Evolutionary conservation across 2,797 vertebrate species (phyloP).

Genomic region (Urocyon cinereoargenteus): DNA sequence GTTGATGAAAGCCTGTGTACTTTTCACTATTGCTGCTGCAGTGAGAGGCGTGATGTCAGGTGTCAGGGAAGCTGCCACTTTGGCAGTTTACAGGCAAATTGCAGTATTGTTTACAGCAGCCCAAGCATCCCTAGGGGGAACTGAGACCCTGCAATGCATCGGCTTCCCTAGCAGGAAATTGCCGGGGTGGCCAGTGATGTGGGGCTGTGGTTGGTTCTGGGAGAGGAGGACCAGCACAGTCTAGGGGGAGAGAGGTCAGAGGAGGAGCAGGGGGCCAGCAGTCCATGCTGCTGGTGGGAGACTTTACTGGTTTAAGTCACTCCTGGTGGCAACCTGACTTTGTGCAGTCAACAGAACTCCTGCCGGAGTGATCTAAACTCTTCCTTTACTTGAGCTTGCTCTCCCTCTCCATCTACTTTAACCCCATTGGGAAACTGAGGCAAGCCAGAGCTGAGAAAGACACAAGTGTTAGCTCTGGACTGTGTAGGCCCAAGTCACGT

Average conservation of each 20-base stretch:
- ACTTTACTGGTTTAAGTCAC: neutral
- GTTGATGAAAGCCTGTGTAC: neutral
- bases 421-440: neutral
- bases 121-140: neutral
- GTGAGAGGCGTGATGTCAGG: neutral
- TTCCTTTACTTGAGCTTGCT: neutral
- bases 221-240: neutral
- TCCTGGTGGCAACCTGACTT: neutral
- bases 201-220: neutral
- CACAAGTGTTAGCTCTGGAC: neutral
- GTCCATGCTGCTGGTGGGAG: fast-evolving
- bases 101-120: constrained; percentile 45
- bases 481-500: neutral
- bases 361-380: neutral
- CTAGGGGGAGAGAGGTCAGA: fast-evolving
- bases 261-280: neutral
- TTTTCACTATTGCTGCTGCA: neutral
- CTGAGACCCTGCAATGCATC: neutral
- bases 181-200: no score
- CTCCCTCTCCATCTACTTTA: neutral
- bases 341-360: neutral
- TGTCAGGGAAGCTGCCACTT: constrained; percentile 44
- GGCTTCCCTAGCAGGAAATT: neutral
- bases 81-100: constrained; percentile 49
- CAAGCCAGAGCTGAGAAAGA: neutral